These are phyloP conservation scores for Naso thynnoides DNA, from an alignment of 2,797 vertebrate genomes.

Conservation along the genomic window DNA sequence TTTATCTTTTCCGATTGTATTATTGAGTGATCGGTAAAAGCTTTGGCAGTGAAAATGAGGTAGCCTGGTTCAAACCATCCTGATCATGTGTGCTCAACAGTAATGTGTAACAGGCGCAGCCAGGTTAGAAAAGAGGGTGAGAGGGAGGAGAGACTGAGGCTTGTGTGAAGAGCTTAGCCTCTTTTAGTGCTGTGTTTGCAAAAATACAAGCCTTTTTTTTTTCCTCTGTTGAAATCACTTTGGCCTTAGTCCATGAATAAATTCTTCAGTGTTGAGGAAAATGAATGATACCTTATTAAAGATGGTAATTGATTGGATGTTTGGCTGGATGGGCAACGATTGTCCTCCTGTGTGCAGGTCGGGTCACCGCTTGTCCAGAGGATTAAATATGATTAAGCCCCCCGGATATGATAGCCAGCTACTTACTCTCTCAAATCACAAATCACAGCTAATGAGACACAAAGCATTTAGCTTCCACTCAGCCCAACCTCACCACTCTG, in stretches of 20 bases:
- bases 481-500: conserved; percentile 30
- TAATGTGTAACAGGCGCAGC: too few relatives aligned
- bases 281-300: conserved; percentile 54
- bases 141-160: conserved; percentile 12
- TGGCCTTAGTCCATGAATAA: conserved; percentile 30
- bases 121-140: conserved; percentile 12
- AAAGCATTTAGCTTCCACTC: conserved; percentile 60
- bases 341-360: conserved; percentile 45
- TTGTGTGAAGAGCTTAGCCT: conserved; percentile 28
- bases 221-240: conserved; percentile 10
- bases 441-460: conserved; percentile 76
- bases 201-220: conserved; percentile 22
- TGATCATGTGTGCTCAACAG: too few relatives aligned
- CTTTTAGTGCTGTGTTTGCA: conserved; percentile 48
- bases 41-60: too few relatives aligned
- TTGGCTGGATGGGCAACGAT: conserved; percentile 34
- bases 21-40: conserved; percentile 51
- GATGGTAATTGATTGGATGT: conserved; percentile 63
- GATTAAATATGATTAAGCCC: conserved; percentile 60
- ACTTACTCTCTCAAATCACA: conserved; percentile 66
- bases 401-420: conserved; percentile 52
- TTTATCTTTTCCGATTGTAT: conserved; percentile 49
- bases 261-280: conserved; percentile 25
- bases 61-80: too few relatives aligned
- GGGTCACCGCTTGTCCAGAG: conserved; percentile 48